phyloP scores from a whole-genome alignment of 2,888 invertebrate genomes.

The Caenorhabditis sinica region DNA sequence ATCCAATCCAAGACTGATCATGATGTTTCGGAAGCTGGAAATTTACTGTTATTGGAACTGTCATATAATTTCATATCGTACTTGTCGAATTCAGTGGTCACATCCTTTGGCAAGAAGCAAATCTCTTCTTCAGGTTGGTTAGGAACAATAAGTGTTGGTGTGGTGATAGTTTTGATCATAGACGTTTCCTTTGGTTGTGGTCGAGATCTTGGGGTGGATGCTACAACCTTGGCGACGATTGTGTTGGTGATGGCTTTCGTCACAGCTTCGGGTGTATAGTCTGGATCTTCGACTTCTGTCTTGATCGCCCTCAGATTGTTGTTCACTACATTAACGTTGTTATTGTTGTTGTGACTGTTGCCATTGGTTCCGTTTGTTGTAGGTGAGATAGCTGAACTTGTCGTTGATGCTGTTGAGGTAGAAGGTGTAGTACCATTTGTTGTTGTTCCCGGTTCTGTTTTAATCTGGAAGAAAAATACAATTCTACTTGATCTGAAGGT shows the following conservation, averaged over 20 bases:
- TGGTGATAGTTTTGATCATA: slow-evolving; percentile 12
- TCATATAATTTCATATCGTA: not conserved
- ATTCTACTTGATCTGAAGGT: not conserved
- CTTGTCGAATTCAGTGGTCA: slow-evolving; percentile 68
- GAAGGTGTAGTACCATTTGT: slow-evolving; percentile 41
- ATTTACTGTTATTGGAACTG: not conserved
- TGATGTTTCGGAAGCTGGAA: slow-evolving; percentile 67
- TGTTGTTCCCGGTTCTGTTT: slow-evolving; percentile 33
- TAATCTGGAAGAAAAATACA: not conserved
- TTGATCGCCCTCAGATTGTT: slow-evolving; percentile 53
- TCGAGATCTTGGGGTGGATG: slow-evolving; percentile 17
- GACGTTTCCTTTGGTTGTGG: slow-evolving; percentile 24
- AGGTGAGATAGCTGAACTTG: slow-evolving; percentile 37
- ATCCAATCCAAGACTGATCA: slow-evolving; percentile 75
- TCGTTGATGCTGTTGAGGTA: slow-evolving; percentile 31
- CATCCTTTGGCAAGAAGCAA: slow-evolving; percentile 65
- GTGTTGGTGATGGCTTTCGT: not conserved
- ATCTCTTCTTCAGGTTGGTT: slow-evolving; percentile 1
- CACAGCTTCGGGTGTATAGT: slow-evolving; percentile 5
- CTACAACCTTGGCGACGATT: slow-evolving; percentile 33
- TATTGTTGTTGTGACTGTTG: slow-evolving; percentile 48
- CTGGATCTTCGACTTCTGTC: slow-evolving; percentile 59
- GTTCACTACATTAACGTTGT: slow-evolving; percentile 39
- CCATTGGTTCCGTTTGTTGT: not conserved
- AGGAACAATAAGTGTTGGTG: slow-evolving; percentile 28